Evolutionary conservation across 2,797 vertebrate genomes (phyloP).

Genomic region (Carduelis carduelis): DNA sequence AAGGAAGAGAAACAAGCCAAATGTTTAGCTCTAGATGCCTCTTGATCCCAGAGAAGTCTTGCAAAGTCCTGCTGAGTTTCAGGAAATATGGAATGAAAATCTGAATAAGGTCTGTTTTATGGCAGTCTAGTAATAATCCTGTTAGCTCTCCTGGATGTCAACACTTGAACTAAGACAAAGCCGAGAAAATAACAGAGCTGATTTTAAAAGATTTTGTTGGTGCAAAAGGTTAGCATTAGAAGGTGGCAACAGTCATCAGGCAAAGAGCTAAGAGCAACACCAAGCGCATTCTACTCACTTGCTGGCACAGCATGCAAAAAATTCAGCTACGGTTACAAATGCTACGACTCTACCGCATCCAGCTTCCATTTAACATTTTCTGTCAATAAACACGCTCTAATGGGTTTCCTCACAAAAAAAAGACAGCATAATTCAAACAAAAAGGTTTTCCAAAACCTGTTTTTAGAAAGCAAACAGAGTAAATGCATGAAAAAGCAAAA

Average conservation of each 20-base stretch:
- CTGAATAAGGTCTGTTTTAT: slow-evolving; percentile 78
- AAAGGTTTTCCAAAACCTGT: slow-evolving; percentile 42
- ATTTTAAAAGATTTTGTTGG: background rate
- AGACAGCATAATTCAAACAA: slow-evolving; percentile 34
- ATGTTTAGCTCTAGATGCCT: slow-evolving; percentile 42
- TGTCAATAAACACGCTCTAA: slow-evolving; percentile 66
- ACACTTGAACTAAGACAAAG: background rate
- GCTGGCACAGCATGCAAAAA: slow-evolving; percentile 75
- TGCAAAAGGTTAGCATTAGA: background rate
- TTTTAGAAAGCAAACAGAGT: slow-evolving; percentile 62
- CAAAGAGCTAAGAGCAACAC: slow-evolving; percentile 71
- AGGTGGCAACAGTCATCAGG: slow-evolving; percentile 56
- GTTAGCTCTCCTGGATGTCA: slow-evolving; percentile 72
- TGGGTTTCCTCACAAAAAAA: slow-evolving; percentile 55
- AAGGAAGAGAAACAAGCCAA: slow-evolving; percentile 25
- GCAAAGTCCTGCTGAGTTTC: slow-evolving; percentile 66
- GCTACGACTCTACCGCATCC: slow-evolving; percentile 11
- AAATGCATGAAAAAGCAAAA: slow-evolving; percentile 38
- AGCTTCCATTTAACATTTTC: slow-evolving; percentile 53
- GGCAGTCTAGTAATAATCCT: slow-evolving; percentile 53
- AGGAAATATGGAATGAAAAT: slow-evolving; percentile 16
- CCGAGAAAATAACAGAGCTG: background rate
- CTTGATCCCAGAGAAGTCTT: slow-evolving; percentile 60
- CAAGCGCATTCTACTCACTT: slow-evolving; percentile 64
- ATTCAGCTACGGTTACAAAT: slow-evolving; percentile 37